phyloP scores from a whole-genome alignment of 2,888 invertebrate species.

The Tipula confusa region DNA sequence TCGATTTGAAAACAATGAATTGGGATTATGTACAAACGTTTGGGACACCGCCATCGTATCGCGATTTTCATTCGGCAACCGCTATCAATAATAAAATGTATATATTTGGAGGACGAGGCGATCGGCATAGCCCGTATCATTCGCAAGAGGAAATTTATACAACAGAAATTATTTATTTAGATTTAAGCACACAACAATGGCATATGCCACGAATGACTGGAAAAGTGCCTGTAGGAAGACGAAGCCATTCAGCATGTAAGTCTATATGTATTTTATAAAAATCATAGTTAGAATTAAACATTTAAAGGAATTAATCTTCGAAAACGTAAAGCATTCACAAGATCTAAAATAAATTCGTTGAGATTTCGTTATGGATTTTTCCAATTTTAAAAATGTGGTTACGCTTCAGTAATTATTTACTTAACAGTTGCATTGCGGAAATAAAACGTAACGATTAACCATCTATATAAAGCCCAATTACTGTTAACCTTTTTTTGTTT shows the following conservation, averaged over 20 bases:
- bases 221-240: constrained; percentile 68
- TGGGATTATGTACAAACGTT: constrained; percentile 64
- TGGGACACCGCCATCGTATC: constrained; percentile 64
- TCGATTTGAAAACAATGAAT: constrained; percentile 66
- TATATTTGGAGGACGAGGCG: constrained; percentile 85
- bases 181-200: constrained; percentile 70
- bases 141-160: constrained; percentile 72
- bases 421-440: too few relatives aligned
- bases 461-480: too few relatives aligned
- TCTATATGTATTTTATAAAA: too few relatives aligned
- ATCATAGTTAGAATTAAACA: too few relatives aligned
- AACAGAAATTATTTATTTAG: constrained; percentile 69
- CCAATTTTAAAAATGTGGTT: too few relatives aligned
- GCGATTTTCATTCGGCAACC: constrained; percentile 87
- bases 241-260: constrained; percentile 91
- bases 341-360: too few relatives aligned
- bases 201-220: constrained; percentile 57
- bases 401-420: too few relatives aligned
- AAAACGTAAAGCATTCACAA: not conserved
- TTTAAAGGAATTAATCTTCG: not conserved
- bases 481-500: too few relatives aligned
- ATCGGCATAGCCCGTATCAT: constrained; percentile 60
- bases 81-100: constrained; percentile 76
- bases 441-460: too few relatives aligned
- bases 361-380: too few relatives aligned